Conservation (phyloP, 2,113 vertebrate species). For the Notarius quadriscutis region DNA sequence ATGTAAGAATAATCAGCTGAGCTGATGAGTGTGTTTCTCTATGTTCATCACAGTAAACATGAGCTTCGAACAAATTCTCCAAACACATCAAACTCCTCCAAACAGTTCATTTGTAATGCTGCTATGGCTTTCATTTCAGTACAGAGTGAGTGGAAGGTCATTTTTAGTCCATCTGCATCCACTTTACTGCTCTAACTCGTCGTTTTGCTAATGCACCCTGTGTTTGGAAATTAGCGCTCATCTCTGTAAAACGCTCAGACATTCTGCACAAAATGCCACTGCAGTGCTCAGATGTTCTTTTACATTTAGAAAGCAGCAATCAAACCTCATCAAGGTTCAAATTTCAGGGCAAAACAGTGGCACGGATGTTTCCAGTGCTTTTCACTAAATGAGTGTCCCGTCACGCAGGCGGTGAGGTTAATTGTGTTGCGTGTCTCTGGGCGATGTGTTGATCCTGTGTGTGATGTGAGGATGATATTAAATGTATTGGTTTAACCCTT, state of each 20-base stretch:
- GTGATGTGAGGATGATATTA: slow-evolving; percentile 20
- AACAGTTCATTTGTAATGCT: not conserved
- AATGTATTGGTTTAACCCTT: not conserved
- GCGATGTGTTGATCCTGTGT: slow-evolving; percentile 10
- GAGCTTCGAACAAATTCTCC: slow-evolving; percentile 20
- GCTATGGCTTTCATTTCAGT: not conserved
- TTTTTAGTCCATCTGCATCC: slow-evolving; percentile 37
- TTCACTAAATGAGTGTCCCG: slow-evolving; percentile 3
- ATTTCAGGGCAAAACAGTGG: slow-evolving; percentile 26
- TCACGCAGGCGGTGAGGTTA: slow-evolving; percentile 29
- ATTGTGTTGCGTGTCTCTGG: slow-evolving; percentile 17
- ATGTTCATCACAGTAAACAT: slow-evolving; percentile 2
- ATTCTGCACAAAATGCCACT: slow-evolving; percentile 9
- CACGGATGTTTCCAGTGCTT: slow-evolving; percentile 27
- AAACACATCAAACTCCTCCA: slow-evolving; percentile 15
- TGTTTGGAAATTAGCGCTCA: slow-evolving; percentile 12
- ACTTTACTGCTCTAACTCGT: slow-evolving; percentile 4
- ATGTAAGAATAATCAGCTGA: slow-evolving; percentile 9
- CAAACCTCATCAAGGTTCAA: slow-evolving; percentile 36
- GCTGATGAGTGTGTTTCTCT: not conserved
- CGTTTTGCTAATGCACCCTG: slow-evolving; percentile 23
- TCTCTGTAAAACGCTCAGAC: slow-evolving; percentile 6
- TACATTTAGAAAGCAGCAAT: slow-evolving; percentile 21
- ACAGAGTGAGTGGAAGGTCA: slow-evolving; percentile 2
- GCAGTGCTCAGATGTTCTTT: slow-evolving; percentile 31